These are phyloP conservation scores for Globia sparganii DNA, from an alignment of 2,888 invertebrate species.

Conservation along the genomic window DNA sequence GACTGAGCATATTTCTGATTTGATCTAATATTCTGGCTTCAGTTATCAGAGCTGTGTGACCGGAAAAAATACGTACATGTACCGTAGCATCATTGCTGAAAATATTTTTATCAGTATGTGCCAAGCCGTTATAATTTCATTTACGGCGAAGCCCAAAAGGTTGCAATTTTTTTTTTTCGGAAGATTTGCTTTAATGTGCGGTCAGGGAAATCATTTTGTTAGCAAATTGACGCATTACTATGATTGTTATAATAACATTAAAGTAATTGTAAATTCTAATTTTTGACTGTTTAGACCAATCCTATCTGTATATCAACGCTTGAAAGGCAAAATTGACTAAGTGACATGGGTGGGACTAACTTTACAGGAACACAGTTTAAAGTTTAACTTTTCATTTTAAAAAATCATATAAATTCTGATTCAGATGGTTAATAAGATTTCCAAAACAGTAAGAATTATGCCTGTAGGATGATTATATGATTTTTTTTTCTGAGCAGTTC, in stretches of 20 bases:
- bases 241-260: neutral
- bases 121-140: neutral
- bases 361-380: too few relatives aligned
- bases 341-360: too few relatives aligned
- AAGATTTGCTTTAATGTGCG: neutral
- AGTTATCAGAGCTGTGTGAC: neutral
- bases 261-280: too few relatives aligned
- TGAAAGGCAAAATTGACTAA: too few relatives aligned
- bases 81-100: neutral
- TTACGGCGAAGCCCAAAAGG: neutral
- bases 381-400: too few relatives aligned
- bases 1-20: constrained; percentile 34
- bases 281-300: too few relatives aligned
- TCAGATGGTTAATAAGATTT: too few relatives aligned
- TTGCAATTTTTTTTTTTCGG: neutral
- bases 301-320: too few relatives aligned
- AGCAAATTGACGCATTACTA: neutral
- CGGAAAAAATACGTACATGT: constrained; percentile 43
- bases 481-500: too few relatives aligned
- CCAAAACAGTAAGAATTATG: too few relatives aligned
- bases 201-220: neutral
- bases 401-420: too few relatives aligned
- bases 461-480: too few relatives aligned
- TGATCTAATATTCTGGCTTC: constrained; percentile 44
- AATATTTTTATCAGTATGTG: neutral